Evolutionary conservation across 2,888 invertebrate genomes (phyloP).

Genomic region (Heliconius sara): DNA sequence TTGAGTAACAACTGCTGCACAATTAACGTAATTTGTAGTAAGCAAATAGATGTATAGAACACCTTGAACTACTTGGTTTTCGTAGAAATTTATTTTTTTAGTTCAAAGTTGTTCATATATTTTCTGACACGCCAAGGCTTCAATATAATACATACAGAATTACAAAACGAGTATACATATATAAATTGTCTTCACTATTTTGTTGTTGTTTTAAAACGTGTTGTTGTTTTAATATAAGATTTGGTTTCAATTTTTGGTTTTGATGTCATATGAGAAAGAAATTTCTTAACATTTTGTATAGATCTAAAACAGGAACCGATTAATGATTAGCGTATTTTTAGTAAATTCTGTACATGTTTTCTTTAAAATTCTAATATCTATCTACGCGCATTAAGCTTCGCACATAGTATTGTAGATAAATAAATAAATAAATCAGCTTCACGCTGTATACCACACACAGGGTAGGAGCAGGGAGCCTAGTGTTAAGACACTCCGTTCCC

Average conservation of each 20-base stretch:
- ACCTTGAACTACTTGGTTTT: constrained; percentile 30
- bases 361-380: too few relatives aligned
- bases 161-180: neutral
- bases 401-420: too few relatives aligned
- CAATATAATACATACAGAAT: neutral
- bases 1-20: neutral
- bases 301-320: neutral
- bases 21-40: neutral
- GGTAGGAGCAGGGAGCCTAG: too few relatives aligned
- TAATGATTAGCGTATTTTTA: neutral
- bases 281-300: neutral
- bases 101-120: constrained; percentile 2
- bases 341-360: too few relatives aligned
- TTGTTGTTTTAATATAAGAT: neutral
- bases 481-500: too few relatives aligned
- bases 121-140: constrained; percentile 9
- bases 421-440: too few relatives aligned
- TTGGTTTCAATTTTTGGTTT: neutral
- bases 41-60: neutral
- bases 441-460: too few relatives aligned
- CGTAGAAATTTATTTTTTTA: constrained; percentile 12
- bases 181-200: neutral
- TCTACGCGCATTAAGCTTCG: too few relatives aligned
- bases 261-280: neutral
- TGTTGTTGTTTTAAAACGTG: neutral